phyloP scores from a whole-genome alignment of 2,113 vertebrate species.

The Mobula hypostoma region DNA sequence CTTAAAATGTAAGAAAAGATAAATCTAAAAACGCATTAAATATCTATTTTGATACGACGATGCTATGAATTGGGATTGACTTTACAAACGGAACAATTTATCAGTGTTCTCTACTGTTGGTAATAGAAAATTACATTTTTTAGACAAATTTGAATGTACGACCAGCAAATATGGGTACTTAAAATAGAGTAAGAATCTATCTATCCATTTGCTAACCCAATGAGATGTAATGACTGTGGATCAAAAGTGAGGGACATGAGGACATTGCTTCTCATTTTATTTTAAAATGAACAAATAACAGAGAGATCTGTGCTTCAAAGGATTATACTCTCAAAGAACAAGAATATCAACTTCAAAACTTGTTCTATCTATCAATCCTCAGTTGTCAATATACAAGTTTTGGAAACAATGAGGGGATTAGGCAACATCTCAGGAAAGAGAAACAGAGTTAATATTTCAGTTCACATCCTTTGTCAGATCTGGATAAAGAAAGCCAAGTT shows the following conservation, averaged over 20 bases:
- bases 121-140: neutral
- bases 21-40: neutral
- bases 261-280: neutral
- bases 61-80: neutral
- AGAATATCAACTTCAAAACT: neutral
- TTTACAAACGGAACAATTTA: neutral
- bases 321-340: neutral
- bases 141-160: neutral
- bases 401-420: too few relatives aligned
- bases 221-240: neutral
- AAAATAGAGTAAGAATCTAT: neutral
- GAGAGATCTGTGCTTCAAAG: neutral
- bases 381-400: too few relatives aligned
- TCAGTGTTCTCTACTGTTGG: neutral
- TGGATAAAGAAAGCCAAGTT: too few relatives aligned
- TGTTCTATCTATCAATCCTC: too few relatives aligned
- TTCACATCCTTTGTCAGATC: too few relatives aligned
- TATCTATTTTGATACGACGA: neutral
- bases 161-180: neutral
- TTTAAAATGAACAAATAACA: neutral
- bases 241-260: neutral
- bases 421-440: too few relatives aligned
- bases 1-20: neutral
- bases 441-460: too few relatives aligned
- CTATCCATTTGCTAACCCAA: neutral